These are phyloP conservation scores for Aphelinus atriplicis DNA, from an alignment of 1,140 invertebrate genomes.

Conservation along the genomic window DNA sequence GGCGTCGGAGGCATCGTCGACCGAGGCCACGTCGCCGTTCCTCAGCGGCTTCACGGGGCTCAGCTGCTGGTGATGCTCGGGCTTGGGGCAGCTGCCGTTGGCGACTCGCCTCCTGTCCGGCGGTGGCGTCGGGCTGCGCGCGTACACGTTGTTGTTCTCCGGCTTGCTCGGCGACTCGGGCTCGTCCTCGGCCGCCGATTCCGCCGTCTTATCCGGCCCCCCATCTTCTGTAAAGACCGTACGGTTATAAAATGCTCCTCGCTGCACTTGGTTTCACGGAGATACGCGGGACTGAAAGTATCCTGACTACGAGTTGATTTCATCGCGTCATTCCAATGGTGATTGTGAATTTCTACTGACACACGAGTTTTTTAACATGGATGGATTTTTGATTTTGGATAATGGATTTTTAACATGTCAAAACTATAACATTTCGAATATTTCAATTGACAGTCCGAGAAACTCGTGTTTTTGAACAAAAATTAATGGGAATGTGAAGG, in stretches of 20 bases:
- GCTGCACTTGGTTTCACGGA: too few relatives aligned
- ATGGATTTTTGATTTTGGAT: too few relatives aligned
- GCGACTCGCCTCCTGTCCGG: background rate
- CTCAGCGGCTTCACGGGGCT: constrained; percentile 55
- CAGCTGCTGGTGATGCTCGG: constrained; percentile 45
- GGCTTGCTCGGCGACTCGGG: constrained; percentile 21
- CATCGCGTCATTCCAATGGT: background rate
- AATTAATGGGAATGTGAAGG: too few relatives aligned
- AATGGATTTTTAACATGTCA: too few relatives aligned
- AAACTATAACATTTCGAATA: too few relatives aligned
- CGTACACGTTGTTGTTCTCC: constrained; percentile 60
- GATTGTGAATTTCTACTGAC: background rate
- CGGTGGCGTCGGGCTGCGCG: background rate
- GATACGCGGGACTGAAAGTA: background rate
- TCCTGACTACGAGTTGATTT: background rate
- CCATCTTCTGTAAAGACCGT: constrained; percentile 34
- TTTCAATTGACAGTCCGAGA: too few relatives aligned
- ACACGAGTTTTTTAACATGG: too few relatives aligned
- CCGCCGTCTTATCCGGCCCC: constrained; percentile 6
- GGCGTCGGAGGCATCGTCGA: constrained; percentile 51
- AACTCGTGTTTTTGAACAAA: too few relatives aligned
- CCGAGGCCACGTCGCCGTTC: constrained; percentile 47
- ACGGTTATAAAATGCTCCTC: too few relatives aligned
- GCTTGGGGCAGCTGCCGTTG: background rate
- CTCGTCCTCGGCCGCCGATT: background rate